Percentiles rank a stretch among this genome's conserved stretches.
Conservation (phyloP, 2,888 invertebrate genomes). For the Tolmerus cingulatus region DNA sequence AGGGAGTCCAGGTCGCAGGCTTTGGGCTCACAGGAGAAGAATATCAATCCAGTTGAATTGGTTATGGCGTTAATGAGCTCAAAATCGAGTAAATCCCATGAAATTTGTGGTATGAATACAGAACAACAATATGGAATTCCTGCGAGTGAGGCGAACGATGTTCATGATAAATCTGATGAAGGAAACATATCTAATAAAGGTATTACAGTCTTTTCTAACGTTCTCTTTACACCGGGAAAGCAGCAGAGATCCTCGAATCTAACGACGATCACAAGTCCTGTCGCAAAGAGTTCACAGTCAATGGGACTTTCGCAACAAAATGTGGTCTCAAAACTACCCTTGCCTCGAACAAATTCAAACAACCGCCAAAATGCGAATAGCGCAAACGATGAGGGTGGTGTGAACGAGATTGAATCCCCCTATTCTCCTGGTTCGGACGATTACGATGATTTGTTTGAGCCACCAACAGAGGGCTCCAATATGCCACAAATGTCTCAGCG, state of each 20-base stretch:
- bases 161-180: conserved; percentile 46
- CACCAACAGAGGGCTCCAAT: conserved; percentile 65
- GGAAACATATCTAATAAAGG: conserved; percentile 47
- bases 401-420: conserved; percentile 80
- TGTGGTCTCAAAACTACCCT: conserved; percentile 51
- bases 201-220: conserved; percentile 60
- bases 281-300: conserved; percentile 48
- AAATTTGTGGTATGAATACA: conserved; percentile 55
- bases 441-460: conserved; percentile 87
- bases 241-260: conserved; percentile 54
- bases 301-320: conserved; percentile 49
- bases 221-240: conserved; percentile 53
- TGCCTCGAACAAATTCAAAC: conserved; percentile 53
- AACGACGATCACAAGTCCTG: conserved; percentile 60
- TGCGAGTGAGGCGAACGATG: not conserved
- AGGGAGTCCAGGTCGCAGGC: not conserved
- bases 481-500: conserved; percentile 46
- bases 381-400: conserved; percentile 65
- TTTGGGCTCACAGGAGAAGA: conserved; percentile 57
- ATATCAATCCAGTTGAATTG: conserved; percentile 69
- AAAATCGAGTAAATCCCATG: conserved; percentile 55
- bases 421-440: conserved; percentile 90
- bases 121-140: conserved; percentile 19
- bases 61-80: conserved; percentile 68
- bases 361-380: conserved; percentile 50